These are phyloP conservation scores for Diplodus puntazzo DNA, from an alignment of 2,797 vertebrate species.

Conservation along the genomic window DNA sequence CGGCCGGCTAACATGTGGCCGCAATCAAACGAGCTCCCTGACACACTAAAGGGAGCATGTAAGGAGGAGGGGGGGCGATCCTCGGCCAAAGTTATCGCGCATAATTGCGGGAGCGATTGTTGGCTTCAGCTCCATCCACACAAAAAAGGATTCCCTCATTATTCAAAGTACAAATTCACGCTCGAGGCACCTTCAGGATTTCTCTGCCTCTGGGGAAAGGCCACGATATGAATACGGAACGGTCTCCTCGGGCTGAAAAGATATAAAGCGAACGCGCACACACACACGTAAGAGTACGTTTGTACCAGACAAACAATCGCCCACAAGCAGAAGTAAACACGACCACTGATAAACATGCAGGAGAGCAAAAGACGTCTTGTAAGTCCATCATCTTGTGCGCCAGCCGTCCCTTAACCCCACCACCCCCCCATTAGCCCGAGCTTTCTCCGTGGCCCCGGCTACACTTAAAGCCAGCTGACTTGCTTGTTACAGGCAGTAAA, in stretches of 20 bases:
- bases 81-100: slow-evolving; percentile 26
- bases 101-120: slow-evolving; percentile 28
- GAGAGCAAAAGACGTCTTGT: slow-evolving; percentile 54
- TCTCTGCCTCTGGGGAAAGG: slow-evolving; percentile 47
- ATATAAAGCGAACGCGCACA: slow-evolving; percentile 16
- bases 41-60: slow-evolving; percentile 45
- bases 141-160: slow-evolving; percentile 28
- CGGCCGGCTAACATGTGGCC: slow-evolving; percentile 62
- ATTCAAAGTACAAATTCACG: slow-evolving; percentile 41
- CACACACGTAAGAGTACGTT: neutral
- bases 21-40: slow-evolving; percentile 73
- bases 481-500: slow-evolving; percentile 65
- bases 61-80: neutral
- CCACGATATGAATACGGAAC: slow-evolving; percentile 33
- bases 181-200: slow-evolving; percentile 23
- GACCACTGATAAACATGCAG: slow-evolving; percentile 51
- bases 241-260: neutral
- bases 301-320: slow-evolving; percentile 16
- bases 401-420: slow-evolving; percentile 44
- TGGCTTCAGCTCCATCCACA: slow-evolving; percentile 16
- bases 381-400: slow-evolving; percentile 49
- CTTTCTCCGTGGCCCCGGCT: slow-evolving; percentile 41
- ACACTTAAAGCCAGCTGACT: slow-evolving; percentile 42
- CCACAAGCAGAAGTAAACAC: slow-evolving; percentile 38
- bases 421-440: slow-evolving; percentile 30